Base-by-base conservation (phyloP, 1,140 invertebrate species). In the Ctenoplectra terminalis region DNA sequence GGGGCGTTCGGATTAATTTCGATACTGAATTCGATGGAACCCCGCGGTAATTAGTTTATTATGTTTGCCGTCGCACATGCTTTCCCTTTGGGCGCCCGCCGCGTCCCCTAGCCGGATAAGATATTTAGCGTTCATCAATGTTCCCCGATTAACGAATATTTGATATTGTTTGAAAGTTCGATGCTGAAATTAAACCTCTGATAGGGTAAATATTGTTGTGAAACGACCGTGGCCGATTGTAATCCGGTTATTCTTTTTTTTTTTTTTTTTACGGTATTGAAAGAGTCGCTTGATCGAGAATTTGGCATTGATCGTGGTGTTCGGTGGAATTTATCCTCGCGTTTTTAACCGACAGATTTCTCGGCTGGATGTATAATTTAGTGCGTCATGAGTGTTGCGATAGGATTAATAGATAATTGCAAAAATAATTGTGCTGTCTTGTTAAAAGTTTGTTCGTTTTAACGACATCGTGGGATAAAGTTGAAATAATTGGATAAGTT, bases 11-110 rank as follows among this genome's bases (percentile, higher is more conserved):
- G 79, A 81, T 75, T 81, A 75, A 81, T 81, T 81, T 81, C 79
- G 78, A 81, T 75, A 75, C 78, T 37, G 77, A 79, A 72, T 79
- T 79, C 77, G 69, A 80, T 58, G 73, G 73, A 64, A 76, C 58
- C 74, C 50, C 2, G 13, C 40, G 60, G 82, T 84, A 81, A 86
- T 84, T 78, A 81, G 77, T 80, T 80, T 80, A 80, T 50, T 80
- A 73, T 61, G 77, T 80, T 80, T 80, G 58, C 56, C 34, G 77
- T 63, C 69, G 40, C n/a, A 40, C 29, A 26, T 60, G 75, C 75
- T 78, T 70, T 66, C 40, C 40, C 52, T 48, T 78, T 58, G 23
- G 40, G 3, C 17, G 5, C 17, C 15, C 52, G 34, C 26, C 34
- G 11, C n/a, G 23, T 20, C 9, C 40, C 6, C 66, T 23, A 29